Evolutionary conservation across 2,888 invertebrate genomes (phyloP).

Genomic region (Balanococcus diminutus): DNA sequence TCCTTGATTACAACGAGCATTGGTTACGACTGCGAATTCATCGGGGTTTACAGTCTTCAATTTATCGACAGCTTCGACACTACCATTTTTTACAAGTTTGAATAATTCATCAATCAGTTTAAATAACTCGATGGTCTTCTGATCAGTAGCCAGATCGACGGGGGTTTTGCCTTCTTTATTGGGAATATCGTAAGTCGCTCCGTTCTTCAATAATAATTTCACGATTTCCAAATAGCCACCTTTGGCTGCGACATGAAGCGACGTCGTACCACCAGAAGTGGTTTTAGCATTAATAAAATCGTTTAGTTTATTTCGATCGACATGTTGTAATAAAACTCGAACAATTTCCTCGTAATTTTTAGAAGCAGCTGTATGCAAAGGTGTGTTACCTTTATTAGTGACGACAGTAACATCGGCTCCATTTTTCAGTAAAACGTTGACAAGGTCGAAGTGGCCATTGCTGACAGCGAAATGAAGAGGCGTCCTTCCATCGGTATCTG

Average conservation of each 20-base stretch:
- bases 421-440: no score
- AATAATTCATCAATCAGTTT: background rate
- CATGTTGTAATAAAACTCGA: no score
- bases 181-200: background rate
- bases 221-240: background rate
- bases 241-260: background rate
- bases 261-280: no score
- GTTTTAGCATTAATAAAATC: no score
- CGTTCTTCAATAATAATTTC: background rate
- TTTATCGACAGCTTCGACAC: background rate
- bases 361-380: no score
- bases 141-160: no score
- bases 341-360: no score
- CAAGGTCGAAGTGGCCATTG: no score
- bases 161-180: background rate
- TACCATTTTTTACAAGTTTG: background rate
- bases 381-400: no score
- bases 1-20: background rate
- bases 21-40: background rate
- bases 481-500: background rate
- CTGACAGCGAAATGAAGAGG: no score
- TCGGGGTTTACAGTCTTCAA: background rate
- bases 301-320: no score
- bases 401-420: no score
- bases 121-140: background rate